Conservation (phyloP, 2,113 vertebrate genomes). For the Hemiscyllium ocellatum region DNA sequence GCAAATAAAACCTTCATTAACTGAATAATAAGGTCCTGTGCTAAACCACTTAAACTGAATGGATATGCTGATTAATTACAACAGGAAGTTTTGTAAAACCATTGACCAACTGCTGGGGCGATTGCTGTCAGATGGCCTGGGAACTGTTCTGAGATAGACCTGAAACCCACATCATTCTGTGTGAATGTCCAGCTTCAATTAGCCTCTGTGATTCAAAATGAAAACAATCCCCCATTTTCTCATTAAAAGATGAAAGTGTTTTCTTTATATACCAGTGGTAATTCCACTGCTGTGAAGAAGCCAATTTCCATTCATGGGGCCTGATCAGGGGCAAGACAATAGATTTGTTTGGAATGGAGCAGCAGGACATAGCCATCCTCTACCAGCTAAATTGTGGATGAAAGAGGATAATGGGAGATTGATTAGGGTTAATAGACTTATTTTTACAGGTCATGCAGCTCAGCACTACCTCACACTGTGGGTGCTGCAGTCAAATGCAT, state of each 20-base stretch:
- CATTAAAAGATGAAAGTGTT: constrained; percentile 61
- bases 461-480: constrained; percentile 46
- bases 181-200: constrained; percentile 53
- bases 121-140: constrained; percentile 45
- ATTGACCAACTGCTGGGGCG: constrained; percentile 48
- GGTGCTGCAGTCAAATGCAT: constrained; percentile 50
- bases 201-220: constrained; percentile 50
- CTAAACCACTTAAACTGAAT: constrained; percentile 59
- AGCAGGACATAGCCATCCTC: constrained; percentile 48
- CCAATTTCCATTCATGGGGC: constrained; percentile 45
- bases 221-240: constrained; percentile 64
- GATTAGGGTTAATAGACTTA: constrained; percentile 76
- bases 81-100: constrained; percentile 53
- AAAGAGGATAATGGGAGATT: constrained; percentile 69
- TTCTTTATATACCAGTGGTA: constrained; percentile 45
- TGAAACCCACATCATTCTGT: constrained; percentile 32
- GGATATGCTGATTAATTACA: constrained; percentile 55
- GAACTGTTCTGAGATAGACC: constrained; percentile 46
- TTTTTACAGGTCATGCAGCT: constrained; percentile 65
- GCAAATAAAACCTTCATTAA: constrained; percentile 52
- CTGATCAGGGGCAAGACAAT: constrained; percentile 55
- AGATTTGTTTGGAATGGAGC: constrained; percentile 52
- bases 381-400: constrained; percentile 54
- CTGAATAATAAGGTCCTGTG: constrained; percentile 63
- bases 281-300: constrained; percentile 48